Base-by-base conservation (phyloP, 2,797 vertebrate species). In the Pipistrellus nathusii region DNA sequence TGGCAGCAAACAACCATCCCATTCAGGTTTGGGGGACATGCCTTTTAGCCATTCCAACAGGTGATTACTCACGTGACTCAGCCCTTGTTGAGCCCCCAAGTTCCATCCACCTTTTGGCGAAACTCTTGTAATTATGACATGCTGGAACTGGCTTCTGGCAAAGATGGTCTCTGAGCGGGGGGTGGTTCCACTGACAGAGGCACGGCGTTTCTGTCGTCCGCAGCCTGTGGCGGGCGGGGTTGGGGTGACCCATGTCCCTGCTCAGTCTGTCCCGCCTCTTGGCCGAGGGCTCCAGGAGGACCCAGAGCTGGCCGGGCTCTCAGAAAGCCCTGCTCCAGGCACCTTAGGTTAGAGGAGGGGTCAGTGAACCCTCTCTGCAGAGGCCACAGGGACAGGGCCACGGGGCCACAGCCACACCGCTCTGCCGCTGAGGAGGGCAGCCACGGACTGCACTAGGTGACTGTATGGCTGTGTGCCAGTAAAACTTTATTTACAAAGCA, bases 221-320 rank as follows among this genome's bases (percentile, higher is more conserved):
- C n/a, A 1, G 14, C 27, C 91, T 25, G 38, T 46, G 35, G 0
- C 11, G 5, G 6, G 0, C 0, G 30, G 21, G 11, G 5, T 38
- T 8, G 3, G 3, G 30, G 30, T 30, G 30, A 6, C 46, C 1
- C 1, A 6, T 1, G 21, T 8, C 0, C 0, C 0, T 0, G 20
- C 11, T 13, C 35, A 1, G 0, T 9, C 27, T 12, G 32, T 32
- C 27, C 46, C 8, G 0, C 23, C 48, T 20, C 59, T 53, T 3
- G 8, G 64, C n/a, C 0, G 3, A 51, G 1, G 44, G 55, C 21
- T 32, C 14, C 2, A 17, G 46, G n/a, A 55, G 25, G 20, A 6
- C 41, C 72, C 41, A 1, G 62, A 55, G 62, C 81, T 55, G 15
- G 21, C 85, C 44, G 3, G 21, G 8, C 44, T 73, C 30, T 30